These are phyloP conservation scores for Cydia fagiglandana DNA, from an alignment of 1,140 invertebrate species.

Conservation along the genomic window DNA sequence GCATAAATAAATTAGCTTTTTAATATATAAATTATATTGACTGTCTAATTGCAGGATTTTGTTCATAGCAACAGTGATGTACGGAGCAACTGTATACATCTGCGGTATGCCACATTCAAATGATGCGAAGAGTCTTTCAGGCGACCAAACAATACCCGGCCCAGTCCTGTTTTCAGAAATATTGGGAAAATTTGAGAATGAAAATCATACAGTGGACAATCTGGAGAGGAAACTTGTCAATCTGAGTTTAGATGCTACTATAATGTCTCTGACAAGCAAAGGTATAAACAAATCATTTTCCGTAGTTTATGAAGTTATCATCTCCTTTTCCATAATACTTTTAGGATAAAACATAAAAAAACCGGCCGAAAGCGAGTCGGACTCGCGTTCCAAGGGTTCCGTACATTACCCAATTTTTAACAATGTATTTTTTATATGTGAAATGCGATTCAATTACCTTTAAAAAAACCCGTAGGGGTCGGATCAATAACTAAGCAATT, in stretches of 20 bases:
- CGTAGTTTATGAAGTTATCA: neutral
- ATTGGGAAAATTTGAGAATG: neutral
- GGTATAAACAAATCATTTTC: neutral
- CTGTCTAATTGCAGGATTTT: neutral
- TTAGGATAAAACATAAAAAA: neutral
- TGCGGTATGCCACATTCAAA: neutral
- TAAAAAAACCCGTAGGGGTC: too few species aligned
- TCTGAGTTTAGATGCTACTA: neutral
- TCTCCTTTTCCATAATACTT: neutral
- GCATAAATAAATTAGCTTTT: neutral
- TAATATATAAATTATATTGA: neutral
- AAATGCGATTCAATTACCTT: too few species aligned
- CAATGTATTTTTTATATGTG: too few species aligned
- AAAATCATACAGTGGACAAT: neutral
- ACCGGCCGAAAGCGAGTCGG: too few species aligned
- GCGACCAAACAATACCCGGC: neutral
- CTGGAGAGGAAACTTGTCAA: neutral
- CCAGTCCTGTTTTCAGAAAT: neutral
- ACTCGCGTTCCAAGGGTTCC: too few species aligned
- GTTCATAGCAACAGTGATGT: neutral
- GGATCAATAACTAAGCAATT: too few species aligned
- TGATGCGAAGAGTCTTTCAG: neutral
- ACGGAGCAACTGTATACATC: neutral
- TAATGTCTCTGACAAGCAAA: neutral
- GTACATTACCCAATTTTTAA: too few species aligned